Percentiles rank a stretch among this genome's conserved stretches.
phyloP scores from a whole-genome alignment of 2,888 invertebrate species.

The Andrena bucephala region DNA sequence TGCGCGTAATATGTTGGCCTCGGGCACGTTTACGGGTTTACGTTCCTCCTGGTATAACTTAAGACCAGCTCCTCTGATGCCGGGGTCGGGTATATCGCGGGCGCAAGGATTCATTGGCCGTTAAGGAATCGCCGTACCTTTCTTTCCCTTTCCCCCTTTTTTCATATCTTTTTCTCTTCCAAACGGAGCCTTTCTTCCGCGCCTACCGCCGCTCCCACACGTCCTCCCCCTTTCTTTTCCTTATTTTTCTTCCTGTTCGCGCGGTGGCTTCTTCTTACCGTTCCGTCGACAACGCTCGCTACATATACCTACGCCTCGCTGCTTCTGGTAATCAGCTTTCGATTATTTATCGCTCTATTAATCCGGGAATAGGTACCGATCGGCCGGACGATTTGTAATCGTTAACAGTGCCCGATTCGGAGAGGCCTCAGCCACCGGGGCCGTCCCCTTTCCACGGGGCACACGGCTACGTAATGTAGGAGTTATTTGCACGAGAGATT shows the following conservation, averaged over 20 bases:
- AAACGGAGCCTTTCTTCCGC: conserved; percentile 4
- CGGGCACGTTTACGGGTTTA: conserved; percentile 81
- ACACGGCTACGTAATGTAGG: conserved; percentile 58
- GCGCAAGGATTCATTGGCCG: conserved; percentile 63
- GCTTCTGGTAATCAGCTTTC: conserved; percentile 80
- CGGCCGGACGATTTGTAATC: conserved; percentile 83
- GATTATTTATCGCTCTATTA: conserved; percentile 83
- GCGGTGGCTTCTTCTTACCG: conserved; percentile 31
- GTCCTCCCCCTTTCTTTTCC: background rate
- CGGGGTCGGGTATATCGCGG: conserved; percentile 63
- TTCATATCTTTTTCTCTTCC: background rate
- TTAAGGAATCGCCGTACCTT: conserved; percentile 67
- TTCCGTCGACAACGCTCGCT: conserved; percentile 56
- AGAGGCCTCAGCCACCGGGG: conserved; percentile 46
- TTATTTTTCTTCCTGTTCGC: conserved; percentile 40
- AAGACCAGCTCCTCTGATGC: conserved; percentile 68
- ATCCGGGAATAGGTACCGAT: conserved; percentile 81
- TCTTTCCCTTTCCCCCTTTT: conserved; percentile 17
- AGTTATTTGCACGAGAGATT: conserved; percentile 63
- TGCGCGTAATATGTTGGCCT: conserved; percentile 83
- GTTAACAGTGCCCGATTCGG: conserved; percentile 76
- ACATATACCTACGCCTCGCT: conserved; percentile 50
- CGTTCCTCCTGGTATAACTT: conserved; percentile 79
- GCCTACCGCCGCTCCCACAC: conserved; percentile 1
- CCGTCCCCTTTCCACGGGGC: conserved; percentile 29